These are phyloP conservation scores for Trichomalopsis sarcophagae DNA, from an alignment of 1,140 invertebrate species.

Conservation along the genomic window DNA sequence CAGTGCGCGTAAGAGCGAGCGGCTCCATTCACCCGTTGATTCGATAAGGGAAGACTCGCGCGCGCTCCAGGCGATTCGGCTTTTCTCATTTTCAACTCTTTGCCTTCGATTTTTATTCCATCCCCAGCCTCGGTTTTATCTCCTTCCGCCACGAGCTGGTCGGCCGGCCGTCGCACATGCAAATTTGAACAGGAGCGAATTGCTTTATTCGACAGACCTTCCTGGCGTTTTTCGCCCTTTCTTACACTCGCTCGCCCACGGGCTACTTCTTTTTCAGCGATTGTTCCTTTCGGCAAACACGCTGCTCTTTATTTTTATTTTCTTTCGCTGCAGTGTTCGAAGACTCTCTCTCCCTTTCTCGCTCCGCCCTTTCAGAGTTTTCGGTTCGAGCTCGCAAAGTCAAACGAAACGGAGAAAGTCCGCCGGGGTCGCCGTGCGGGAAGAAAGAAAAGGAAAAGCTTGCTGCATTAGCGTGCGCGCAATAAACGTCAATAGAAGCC, in stretches of 20 bases:
- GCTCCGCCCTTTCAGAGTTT: neutral
- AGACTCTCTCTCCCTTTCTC: neutral
- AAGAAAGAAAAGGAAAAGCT: conserved; percentile 16
- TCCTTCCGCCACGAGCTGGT: conserved; percentile 20
- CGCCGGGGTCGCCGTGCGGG: neutral
- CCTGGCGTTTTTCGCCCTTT: neutral
- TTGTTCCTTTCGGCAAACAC: neutral
- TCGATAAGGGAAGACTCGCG: conserved; percentile 69
- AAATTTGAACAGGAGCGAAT: conserved; percentile 43
- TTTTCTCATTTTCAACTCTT: conserved; percentile 52
- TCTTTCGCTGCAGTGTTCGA: neutral
- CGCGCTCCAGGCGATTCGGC: conserved; percentile 55
- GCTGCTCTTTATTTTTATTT: neutral
- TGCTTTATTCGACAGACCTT: neutral
- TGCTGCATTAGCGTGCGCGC: conserved; percentile 5
- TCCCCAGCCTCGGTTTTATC: conserved; percentile 35
- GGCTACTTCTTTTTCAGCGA: neutral
- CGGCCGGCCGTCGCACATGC: neutral
- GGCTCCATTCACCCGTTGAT: conserved; percentile 71
- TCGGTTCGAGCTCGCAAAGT: neutral
- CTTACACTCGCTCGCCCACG: neutral
- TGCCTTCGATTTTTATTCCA: conserved; percentile 49
- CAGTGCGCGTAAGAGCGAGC: conserved; percentile 52
- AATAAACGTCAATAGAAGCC: conserved; percentile 57
- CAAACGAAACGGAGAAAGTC: neutral